Evolutionary conservation across 37 sponge, comb jelly and placozoan genomes (phyloP), one percentile per base, ranked within the genome.

Genomic region (Geodia barretti): DNA sequence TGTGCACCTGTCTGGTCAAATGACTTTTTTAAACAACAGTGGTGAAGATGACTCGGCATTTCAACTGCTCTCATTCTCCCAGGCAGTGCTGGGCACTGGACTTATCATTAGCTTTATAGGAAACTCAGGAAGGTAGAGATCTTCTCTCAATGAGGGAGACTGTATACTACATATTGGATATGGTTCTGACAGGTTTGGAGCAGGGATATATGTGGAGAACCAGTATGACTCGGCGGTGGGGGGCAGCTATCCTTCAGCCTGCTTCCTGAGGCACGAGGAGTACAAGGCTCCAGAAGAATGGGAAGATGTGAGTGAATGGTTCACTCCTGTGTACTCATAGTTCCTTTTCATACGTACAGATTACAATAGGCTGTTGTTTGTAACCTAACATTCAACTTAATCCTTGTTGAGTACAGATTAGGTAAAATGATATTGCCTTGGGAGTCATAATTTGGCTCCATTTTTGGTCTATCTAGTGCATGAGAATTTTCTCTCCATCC

Each of bases 291-390:
- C 79, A 31, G 14, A 37, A 5, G 79, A 90, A 30, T 90, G 90
- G 90, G 62, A 41, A 35, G 74, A 80, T 68, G 90, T 90, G 60
- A 64, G 85, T n/a, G n/a, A n/a, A n/a, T n/a, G n/a, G n/a, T n/a
- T n/a, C n/a, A n/a, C n/a, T n/a, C n/a, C n/a, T n/a, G n/a, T n/a
- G n/a, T n/a, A n/a, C n/a, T n/a, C n/a, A n/a, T n/a, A n/a, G n/a
- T n/a, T n/a, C n/a, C n/a, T n/a, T n/a, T n/a, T n/a, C n/a, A n/a
- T n/a, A n/a, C n/a, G n/a, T n/a, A n/a, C n/a, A n/a, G n/a, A n/a
- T n/a, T n/a, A n/a, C n/a, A n/a, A n/a, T n/a, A n/a, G n/a, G n/a
- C n/a, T n/a, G n/a, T n/a, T n/a, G n/a, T n/a, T n/a, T n/a, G n/a
- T n/a, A n/a, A n/a, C n/a, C n/a, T n/a, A n/a, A n/a, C n/a, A n/a